Evolutionary conservation across 2,113 vertebrate genomes (phyloP), one percentile per base, ranked within the genome.

Genomic region (Caranx melampygus): DNA sequence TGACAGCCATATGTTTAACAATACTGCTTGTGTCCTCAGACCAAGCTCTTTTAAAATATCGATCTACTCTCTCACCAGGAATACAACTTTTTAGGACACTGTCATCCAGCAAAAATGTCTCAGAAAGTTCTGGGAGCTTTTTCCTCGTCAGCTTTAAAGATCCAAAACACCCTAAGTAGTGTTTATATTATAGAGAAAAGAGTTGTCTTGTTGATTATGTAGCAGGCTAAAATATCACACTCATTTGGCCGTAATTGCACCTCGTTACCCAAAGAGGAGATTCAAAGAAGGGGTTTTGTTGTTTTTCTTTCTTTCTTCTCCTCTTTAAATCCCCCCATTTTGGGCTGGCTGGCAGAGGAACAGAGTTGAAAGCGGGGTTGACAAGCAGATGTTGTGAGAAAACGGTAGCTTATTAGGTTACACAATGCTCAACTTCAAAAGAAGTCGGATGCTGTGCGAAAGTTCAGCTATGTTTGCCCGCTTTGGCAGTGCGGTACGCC

Each of bases 401-500:
- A 94, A 94, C 87, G 86, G 90, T 84, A 90, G 89, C 92, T 90
- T 95, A 94, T 95, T 93, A 92, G 85, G 90, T 94, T 94, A 90
- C 92, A 92, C 91, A 92, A 88, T 90, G 71, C 73, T 68, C 61
- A 2, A 92, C 89, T 90, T 93, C 90, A 93, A 91, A 92, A 82
- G 89, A 64, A 78, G 81, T 68, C 59, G 67, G 79, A 84, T 70
- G 82, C 82, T 84, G 87, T 87, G 87, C 82, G 42, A 92, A 91
- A 89, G 87, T 90, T 93, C 80, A 87, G 86, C 87, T 74, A 10
- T 86, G 84, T 85, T 88, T 81, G 72, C 81, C 84, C 26, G 31
- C 83, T 85, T 80, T 80, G 70, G 52, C 65, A 35, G 72, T 52
- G 71, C 58, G 37, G 75, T 69, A 34, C 54, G 62, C 75, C 74